Evolutionary conservation across 2,113 vertebrate species (phyloP), one percentile per base, ranked within the genome.

Genomic region (Bambusicola thoracicus): DNA sequence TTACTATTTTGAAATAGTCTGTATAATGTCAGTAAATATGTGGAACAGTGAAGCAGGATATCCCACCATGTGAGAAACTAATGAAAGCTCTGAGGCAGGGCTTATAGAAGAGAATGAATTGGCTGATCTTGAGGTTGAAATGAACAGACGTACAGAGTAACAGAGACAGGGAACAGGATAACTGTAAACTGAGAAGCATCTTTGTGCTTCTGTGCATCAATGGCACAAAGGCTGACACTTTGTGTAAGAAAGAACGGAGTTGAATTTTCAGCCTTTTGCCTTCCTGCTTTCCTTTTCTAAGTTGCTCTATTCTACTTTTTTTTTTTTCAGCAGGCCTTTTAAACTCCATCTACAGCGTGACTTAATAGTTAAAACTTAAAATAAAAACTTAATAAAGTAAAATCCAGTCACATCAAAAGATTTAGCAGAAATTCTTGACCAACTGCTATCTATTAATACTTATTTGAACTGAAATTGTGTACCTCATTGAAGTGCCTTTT

Each of bases 151-250:
- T 4, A 81, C 53, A 88, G 30, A 82, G 29, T 66, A 63, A 79
- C 59, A 92, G 69, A 92, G 77, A 51, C 40, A 40, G 14, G 8
- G 61, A 94, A 84, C 48, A 89, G 69, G 85, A 79, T 51, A 70
- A 58, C 41, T 91, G 53, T 69, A 65, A 93, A 84, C 44, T 34
- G 78, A 92, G 7, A 10, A 49, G 68, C 72, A 58, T 48, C 90
- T 95, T 94, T 74, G 68, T 83, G 30, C 25, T 38, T n/a, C n/a
- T n/a, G n/a, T n/a, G n/a, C n/a, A n/a, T n/a, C 72, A 81, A 72
- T 53, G 18, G 30, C 65, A 79, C 66, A 82, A 85, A 94, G 86
- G 19, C 66, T 3, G 7, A 22, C 25, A 77, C 59, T 85, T 80
- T 43, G 32, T 55, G 61, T 90, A 78, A 88, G 76, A 82, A 90